Percentiles rank a stretch among this genome's conserved stretches.
phyloP scores from a whole-genome alignment of 1,140 invertebrate genomes.

The Macrobrachium rosenbergii region DNA sequence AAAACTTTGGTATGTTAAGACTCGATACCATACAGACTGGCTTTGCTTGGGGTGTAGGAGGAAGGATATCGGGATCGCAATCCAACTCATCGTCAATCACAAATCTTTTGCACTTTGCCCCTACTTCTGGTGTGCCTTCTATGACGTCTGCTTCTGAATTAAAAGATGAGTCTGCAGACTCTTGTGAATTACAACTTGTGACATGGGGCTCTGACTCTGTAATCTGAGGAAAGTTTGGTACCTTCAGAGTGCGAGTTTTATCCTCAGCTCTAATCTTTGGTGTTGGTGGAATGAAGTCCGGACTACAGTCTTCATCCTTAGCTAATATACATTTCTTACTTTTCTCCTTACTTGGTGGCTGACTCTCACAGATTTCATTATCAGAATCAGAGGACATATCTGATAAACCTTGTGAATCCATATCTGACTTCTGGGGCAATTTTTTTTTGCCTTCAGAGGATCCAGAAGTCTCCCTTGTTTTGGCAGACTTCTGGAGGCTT shows the following conservation, averaged over 20 bases:
- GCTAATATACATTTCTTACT: neutral
- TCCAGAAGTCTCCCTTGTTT: neutral
- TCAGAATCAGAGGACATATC: slow-evolving; percentile 18
- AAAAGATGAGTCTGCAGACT: neutral
- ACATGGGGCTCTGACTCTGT: neutral
- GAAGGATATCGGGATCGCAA: slow-evolving; percentile 22
- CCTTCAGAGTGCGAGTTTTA: too few species aligned
- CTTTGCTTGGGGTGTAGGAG: slow-evolving; percentile 4
- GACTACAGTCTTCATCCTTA: neutral
- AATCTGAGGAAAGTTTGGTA: too few species aligned
- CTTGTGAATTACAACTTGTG: neutral
- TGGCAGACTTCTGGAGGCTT: neutral
- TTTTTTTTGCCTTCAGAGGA: neutral
- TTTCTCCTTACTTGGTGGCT: neutral
- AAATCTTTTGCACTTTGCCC: neutral
- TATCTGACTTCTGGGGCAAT: neutral
- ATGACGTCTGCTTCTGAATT: slow-evolving; percentile 15
- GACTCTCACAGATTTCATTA: neutral
- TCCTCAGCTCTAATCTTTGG: too few species aligned
- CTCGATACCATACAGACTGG: too few species aligned
- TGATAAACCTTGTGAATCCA: neutral
- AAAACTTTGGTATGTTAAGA: too few species aligned
- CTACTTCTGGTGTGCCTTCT: slow-evolving; percentile 13
- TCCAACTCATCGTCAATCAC: neutral
- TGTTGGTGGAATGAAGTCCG: neutral